Evolutionary conservation across 1,140 invertebrate genomes (phyloP).

Genomic region (Brachionus manjavacas): DNA sequence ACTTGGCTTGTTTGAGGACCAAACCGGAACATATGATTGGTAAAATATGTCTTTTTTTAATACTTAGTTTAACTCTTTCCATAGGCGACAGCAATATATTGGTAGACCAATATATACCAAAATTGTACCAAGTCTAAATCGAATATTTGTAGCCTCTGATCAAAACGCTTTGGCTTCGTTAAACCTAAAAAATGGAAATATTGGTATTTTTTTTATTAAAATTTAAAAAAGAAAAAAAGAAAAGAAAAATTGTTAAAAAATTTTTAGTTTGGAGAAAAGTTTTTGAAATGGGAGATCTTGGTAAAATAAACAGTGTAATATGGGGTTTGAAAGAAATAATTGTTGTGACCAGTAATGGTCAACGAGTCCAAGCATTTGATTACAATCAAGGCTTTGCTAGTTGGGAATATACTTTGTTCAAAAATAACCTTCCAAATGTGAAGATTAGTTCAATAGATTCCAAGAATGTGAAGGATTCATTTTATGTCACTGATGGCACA

Average conservation of each 20-base stretch:
- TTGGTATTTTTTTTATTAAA: background rate
- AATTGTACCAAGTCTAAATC: background rate
- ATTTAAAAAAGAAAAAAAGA: background rate
- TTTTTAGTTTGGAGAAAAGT: constrained; percentile 34
- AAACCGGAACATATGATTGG: constrained; percentile 26
- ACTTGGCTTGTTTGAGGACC: constrained; percentile 6
- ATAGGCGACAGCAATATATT: constrained; percentile 38
- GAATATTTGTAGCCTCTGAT: background rate
- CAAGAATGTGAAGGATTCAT: background rate
- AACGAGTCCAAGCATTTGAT: background rate
- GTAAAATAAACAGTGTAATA: constrained; percentile 13
- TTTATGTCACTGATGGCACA: background rate
- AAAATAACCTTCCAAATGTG: background rate
- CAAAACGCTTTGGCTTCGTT: constrained; percentile 11
- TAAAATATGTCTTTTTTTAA: background rate
- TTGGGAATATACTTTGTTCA: constrained; percentile 24
- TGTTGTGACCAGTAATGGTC: background rate
- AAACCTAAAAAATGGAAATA: constrained; percentile 26
- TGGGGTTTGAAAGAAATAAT: constrained; percentile 6
- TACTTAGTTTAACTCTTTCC: background rate
- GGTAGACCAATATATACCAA: background rate
- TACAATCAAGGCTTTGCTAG: constrained; percentile 23
- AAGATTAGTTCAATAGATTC: background rate
- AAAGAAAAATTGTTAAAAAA: background rate
- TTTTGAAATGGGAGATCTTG: background rate